Evolutionary conservation across 2,888 invertebrate genomes (phyloP).

Genomic region (Drosophila merina): DNA sequence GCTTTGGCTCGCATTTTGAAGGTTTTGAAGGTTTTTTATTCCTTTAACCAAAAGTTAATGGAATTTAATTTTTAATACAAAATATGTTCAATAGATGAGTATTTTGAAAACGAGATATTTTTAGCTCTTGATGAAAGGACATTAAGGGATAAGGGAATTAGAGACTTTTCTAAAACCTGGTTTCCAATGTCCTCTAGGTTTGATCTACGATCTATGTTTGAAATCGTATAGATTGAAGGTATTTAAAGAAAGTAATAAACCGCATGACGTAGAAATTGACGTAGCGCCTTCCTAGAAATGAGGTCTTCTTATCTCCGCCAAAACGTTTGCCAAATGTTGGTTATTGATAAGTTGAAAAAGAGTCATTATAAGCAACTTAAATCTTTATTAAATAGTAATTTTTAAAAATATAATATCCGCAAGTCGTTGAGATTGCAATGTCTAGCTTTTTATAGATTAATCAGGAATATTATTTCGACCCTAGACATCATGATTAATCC

Average conservation of each 20-base stretch:
- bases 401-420: neutral
- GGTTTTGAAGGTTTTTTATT: slow-evolving; percentile 3
- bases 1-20: slow-evolving; percentile 8
- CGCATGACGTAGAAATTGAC: neutral
- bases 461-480: neutral
- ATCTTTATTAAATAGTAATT: neutral
- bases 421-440: neutral
- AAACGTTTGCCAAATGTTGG: neutral
- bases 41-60: neutral
- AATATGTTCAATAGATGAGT: too few relatives aligned
- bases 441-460: neutral
- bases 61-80: too few relatives aligned
- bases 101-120: too few relatives aligned
- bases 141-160: too few relatives aligned
- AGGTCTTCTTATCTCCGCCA: neutral
- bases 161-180: neutral
- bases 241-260: neutral
- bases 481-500: slow-evolving; percentile 1
- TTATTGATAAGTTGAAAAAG: neutral
- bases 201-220: neutral
- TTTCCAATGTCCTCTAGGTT: neutral
- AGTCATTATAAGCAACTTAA: neutral
- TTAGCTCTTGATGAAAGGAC: too few relatives aligned
- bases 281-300: neutral
- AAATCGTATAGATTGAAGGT: too few relatives aligned